Base-by-base conservation (phyloP, 2,888 invertebrate genomes). In the Lepetodrilus schrolli region DNA sequence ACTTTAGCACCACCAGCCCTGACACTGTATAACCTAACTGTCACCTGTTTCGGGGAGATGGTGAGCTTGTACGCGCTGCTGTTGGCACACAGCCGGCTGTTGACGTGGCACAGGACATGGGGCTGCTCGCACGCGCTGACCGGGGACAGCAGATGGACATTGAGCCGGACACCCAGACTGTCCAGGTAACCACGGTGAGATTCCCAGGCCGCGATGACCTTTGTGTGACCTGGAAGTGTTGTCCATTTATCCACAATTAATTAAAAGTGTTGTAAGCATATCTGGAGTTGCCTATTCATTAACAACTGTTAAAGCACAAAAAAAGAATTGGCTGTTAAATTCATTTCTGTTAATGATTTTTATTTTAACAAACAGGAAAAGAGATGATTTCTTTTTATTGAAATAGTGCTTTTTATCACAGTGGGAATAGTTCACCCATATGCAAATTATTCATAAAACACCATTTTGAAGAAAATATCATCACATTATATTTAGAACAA, bases 91-190 rank as follows among this genome's bases (percentile, higher is more conserved):
- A 93, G 82, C 58, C 91, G 91, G 37, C 86, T 85, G 84, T 92
- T 93, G 69, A 93, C 91, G 77, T 92, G 91, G 80, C 93, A 93
- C 47, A 92, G 90, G 70, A 93, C 91, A 80, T 91, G 91, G 4
- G 85, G 92, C 30, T 78, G 74, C 69, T 82, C 80, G 13, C 79
- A 74, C 48, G 80, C 78, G 49, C 80, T 80, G 8, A 84, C 72
- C 7, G 82, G 81, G 4, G 85, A 83, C 30, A 84, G 74, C 0
- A 84, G 76, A 38, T 85, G 83, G 17, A 84, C 65, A 0, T 70
- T 68, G 2, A 86, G 47, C 4, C 80, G 75, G 1, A 86, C 43
- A 47, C 80, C 81, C n/a, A 84, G 48, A 1, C 76, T 73, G 43
- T 82, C 81, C 76, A 87, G 84, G 17, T 73, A 72, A 4, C 76